Evolutionary conservation across 2,113 vertebrate genomes (phyloP).

Genomic region (Eretmodus cyanostictus): DNA sequence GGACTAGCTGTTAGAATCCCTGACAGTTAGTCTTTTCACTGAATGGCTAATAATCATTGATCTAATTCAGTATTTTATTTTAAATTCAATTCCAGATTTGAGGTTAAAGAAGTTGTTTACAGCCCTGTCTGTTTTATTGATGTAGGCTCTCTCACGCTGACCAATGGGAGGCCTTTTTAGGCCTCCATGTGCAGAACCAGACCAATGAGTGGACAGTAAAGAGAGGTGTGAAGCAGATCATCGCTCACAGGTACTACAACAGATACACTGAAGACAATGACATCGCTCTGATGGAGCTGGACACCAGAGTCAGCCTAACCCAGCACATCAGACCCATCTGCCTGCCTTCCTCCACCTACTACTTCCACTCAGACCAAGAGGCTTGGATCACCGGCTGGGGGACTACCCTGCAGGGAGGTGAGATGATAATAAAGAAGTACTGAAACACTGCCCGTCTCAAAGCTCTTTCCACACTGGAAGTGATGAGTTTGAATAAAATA

Average conservation of each 20-base stretch:
- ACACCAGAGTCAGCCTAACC: slow-evolving; percentile 38
- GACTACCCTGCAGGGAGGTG: slow-evolving; percentile 46
- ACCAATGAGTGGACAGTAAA: slow-evolving; percentile 18
- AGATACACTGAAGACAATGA: slow-evolving; percentile 34
- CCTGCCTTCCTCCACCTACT: slow-evolving; percentile 49
- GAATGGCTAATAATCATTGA: neutral
- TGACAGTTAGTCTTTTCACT: accelerated
- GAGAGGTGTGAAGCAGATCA: slow-evolving; percentile 44
- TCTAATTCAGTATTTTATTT: accelerated
- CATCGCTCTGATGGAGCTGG: slow-evolving; percentile 69
- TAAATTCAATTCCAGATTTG: neutral
- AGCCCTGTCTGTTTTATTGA: neutral
- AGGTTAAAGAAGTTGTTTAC: neutral
- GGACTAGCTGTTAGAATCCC: neutral
- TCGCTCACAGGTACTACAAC: slow-evolving; percentile 42
- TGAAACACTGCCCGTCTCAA: neutral
- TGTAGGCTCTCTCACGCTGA: slow-evolving; percentile 37
- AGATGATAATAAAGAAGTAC: neutral
- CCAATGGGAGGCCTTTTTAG: slow-evolving; percentile 77
- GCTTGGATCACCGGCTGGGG: slow-evolving; percentile 71
- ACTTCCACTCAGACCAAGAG: slow-evolving; percentile 36
- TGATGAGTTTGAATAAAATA: neutral
- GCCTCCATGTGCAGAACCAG: slow-evolving; percentile 71
- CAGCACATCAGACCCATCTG: slow-evolving; percentile 67
- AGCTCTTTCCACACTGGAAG: neutral